Conservation (phyloP, 92 coral and sea anemone genomes). For the Anthopleura xanthogrammica region DNA sequence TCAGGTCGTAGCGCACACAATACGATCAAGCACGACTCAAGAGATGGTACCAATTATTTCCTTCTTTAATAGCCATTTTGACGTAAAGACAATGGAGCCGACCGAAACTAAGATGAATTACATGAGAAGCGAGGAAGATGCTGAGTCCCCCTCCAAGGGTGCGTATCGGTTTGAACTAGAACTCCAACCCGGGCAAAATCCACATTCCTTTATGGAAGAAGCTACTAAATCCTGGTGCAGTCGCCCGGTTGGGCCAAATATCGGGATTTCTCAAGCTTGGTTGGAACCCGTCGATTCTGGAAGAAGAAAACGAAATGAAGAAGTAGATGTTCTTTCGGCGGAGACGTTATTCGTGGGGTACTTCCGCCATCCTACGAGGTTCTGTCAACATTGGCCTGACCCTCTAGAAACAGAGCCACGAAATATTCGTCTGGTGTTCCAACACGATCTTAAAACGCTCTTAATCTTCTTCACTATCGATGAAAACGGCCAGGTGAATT, state of each 20-base stretch:
- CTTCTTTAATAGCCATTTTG: conserved; percentile 12
- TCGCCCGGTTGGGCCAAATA: conserved; percentile 21
- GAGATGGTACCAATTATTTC: neutral
- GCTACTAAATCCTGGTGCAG: conserved; percentile 69
- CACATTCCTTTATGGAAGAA: conserved; percentile 44
- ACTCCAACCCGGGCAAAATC: conserved; percentile 20
- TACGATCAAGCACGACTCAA: neutral
- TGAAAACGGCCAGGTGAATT: conserved; percentile 5
- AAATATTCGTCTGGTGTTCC: conserved; percentile 63
- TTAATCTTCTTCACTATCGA: conserved; percentile 47
- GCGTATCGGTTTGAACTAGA: conserved; percentile 46
- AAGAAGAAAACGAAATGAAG: conserved; percentile 18
- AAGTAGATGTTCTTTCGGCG: conserved; percentile 68
- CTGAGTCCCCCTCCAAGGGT: neutral
- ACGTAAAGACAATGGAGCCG: neutral
- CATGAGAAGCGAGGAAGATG: neutral
- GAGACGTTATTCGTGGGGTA: conserved; percentile 69
- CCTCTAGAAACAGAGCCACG: conserved; percentile 24
- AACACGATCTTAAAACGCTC: conserved; percentile 82
- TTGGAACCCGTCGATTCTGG: conserved; percentile 43
- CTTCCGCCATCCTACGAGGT: conserved; percentile 61
- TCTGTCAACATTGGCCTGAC: conserved; percentile 75
- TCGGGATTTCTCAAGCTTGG: conserved; percentile 46
- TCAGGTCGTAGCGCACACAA: neutral
- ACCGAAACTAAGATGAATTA: neutral